Percentiles rank a stretch among this genome's conserved stretches.
Conservation (phyloP, 2,888 invertebrate species). For the Lucinisca nassula region DNA sequence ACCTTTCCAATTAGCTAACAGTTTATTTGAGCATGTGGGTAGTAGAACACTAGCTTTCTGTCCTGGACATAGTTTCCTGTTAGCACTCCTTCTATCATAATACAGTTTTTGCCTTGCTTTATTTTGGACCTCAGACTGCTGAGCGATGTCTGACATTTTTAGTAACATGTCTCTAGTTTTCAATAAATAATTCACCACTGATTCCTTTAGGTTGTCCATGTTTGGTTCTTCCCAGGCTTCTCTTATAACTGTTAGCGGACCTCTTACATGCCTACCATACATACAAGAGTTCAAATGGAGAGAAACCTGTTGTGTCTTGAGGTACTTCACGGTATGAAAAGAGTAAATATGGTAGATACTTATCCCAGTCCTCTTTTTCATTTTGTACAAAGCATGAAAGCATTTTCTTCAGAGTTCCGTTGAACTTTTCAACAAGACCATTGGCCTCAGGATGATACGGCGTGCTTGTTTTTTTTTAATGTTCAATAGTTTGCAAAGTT, state of each 20-base stretch:
- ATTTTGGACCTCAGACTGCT: not conserved
- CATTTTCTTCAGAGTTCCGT: conserved; percentile 16
- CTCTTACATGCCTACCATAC: conserved; percentile 34
- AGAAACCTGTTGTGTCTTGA: conserved; percentile 41
- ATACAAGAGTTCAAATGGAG: conserved; percentile 44
- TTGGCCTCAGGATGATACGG: conserved; percentile 21
- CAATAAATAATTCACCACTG: conserved; percentile 29
- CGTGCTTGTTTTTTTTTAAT: not conserved
- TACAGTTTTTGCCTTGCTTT: conserved; percentile 32
- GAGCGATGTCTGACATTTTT: not conserved
- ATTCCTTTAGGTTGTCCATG: not conserved
- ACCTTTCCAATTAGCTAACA: not conserved
- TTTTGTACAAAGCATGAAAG: conserved; percentile 1
- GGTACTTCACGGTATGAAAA: conserved; percentile 50
- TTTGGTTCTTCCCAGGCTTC: conserved; percentile 36
- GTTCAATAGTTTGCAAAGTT: conserved; percentile 5
- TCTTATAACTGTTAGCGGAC: conserved; percentile 22
- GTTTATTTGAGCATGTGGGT: not conserved
- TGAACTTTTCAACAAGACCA: conserved; percentile 18
- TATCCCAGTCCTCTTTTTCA: not conserved
- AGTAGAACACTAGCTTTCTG: not conserved
- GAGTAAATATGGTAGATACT: not conserved
- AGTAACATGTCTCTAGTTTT: conserved; percentile 4
- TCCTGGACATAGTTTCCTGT: not conserved
- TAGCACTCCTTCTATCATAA: conserved; percentile 18